Evolutionary conservation across 2,888 invertebrate genomes (phyloP), one percentile per base, ranked within the genome.

Genomic region (Deilephila porcellus): DNA sequence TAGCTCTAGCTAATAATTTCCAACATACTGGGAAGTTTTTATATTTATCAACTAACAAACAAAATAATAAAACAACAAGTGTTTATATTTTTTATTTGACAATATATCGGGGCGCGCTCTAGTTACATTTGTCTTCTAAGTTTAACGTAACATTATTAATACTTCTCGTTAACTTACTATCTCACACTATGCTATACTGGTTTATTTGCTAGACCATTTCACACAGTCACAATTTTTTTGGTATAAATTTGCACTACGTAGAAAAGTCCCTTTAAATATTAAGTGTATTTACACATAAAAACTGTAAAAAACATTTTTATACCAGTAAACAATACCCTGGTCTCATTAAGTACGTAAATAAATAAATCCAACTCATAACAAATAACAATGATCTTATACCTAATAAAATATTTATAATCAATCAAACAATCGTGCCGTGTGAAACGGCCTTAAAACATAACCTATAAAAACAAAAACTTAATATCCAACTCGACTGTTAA

Each of bases 31-130:
- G 4, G 32, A 32, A 32, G 32, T 32, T 32, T 5, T 1, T 2
- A 32, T 2, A 5, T 32, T 3, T 32, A 32, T 32, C 4, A 32
- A 32, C 1, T 32, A 45, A 45, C 11, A 45, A 14, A 45, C 45
- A 52, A 70, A 25, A 70, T 5, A 45, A 25, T 70, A 70, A 45
- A 70, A 25, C 20, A 20, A n/a, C 17, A 70, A 70, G 17, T 56
- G 59, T 71, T 71, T 59, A 71, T 71, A 59, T 56, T 53, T 34
- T 71, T 59, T 71, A 71, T 70, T 70, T 70, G 56, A 70, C 70
- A 70, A 59, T 71, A 71, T 59, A 59, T 71, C n/a, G 71, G 25
- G 67, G 67, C 20, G 67, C 67, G 67, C 67, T 67, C 67, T 67
- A 67, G 67, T 67, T 67, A 67, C 52, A 67, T 67, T 67, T 67